Percentiles rank a stretch among this genome's conserved stretches.
Conservation (phyloP, 2,888 invertebrate species). For the Cylindroiulus punctatus region DNA sequence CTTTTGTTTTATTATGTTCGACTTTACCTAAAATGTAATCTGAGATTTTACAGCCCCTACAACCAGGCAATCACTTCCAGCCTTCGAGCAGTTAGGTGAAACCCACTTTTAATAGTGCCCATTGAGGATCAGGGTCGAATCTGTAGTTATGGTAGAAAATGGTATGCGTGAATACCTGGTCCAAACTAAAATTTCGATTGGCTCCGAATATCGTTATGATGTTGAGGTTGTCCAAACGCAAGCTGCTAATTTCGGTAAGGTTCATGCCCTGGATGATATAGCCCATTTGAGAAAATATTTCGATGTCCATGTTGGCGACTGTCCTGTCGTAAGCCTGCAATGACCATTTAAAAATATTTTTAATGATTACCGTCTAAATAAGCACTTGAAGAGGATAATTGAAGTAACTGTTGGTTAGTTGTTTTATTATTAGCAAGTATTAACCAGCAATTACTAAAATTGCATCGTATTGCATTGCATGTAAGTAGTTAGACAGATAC, state of each 20-base stretch:
- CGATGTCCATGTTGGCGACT: not conserved
- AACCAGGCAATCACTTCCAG: no score
- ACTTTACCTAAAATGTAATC: no score
- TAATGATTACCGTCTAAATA: no score
- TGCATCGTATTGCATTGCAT: no score
- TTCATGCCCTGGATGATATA: constrained; percentile 48
- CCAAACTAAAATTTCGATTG: constrained; percentile 8
- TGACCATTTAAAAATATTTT: not conserved
- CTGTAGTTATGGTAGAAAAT: not conserved
- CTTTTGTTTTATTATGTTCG: no score
- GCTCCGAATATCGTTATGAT: constrained; percentile 47
- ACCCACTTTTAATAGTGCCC: no score
- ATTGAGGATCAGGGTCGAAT: not conserved
- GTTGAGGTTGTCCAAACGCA: constrained; percentile 13
- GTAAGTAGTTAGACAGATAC: no score
- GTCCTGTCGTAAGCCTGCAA: not conserved
- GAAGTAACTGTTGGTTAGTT: no score
- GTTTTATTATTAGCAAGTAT: no score
- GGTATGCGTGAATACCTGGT: not conserved
- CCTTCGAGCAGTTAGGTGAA: no score
- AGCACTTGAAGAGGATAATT: not conserved
- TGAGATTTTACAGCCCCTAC: no score
- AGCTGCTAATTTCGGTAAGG: constrained; percentile 38
- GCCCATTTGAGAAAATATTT: constrained; percentile 19
- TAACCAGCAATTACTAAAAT: no score